Percentiles rank a stretch among this genome's conserved stretches.
phyloP scores from a whole-genome alignment of 2,113 vertebrate genomes.

The Leptocoma aspasia region DNA sequence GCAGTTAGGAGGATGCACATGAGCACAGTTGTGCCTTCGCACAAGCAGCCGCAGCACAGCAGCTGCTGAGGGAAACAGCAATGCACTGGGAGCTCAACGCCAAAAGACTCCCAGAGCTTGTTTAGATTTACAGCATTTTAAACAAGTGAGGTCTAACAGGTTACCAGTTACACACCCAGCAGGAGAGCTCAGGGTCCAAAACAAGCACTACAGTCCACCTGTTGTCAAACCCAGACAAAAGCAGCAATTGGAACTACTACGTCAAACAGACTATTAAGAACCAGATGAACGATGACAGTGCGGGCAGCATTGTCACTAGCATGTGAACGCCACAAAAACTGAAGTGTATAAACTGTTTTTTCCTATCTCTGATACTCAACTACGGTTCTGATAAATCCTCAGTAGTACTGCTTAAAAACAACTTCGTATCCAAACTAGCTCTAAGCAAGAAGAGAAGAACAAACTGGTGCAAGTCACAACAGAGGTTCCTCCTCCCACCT shows the following conservation, averaged over 20 bases:
- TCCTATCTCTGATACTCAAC: background rate
- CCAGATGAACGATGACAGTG: background rate
- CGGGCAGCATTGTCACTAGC: background rate
- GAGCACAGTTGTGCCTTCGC: background rate
- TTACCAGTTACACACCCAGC: rapidly evolving
- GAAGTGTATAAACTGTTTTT: background rate
- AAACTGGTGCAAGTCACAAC: background rate
- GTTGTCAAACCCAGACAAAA: background rate
- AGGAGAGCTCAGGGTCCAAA: background rate
- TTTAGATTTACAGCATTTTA: background rate
- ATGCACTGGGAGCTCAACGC: background rate
- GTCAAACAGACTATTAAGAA: background rate
- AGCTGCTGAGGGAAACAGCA: background rate
- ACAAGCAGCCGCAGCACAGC: background rate
- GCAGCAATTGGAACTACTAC: background rate
- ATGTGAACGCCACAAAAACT: background rate
- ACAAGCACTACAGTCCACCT: background rate
- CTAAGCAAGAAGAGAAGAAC: background rate
- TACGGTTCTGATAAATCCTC: background rate
- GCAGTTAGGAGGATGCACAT: background rate
- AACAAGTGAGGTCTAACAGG: background rate
- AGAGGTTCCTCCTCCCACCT: background rate
- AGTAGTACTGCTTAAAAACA: background rate
- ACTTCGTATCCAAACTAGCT: background rate
- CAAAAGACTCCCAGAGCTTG: background rate